Base-by-base conservation (phyloP, 2,888 invertebrate genomes). In the Drosophila dives region DNA sequence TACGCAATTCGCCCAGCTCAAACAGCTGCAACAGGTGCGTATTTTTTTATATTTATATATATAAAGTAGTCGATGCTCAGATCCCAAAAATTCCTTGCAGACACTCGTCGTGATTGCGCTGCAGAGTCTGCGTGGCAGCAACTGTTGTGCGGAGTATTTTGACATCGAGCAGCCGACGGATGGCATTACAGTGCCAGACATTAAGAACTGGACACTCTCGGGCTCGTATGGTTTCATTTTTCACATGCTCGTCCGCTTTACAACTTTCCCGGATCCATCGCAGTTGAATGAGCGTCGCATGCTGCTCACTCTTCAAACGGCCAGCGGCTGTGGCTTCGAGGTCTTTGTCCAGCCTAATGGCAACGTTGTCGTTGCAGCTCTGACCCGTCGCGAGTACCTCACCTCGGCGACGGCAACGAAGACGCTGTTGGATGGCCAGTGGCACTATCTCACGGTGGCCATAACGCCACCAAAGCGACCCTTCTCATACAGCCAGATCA, bases 401-500 rank as follows among this genome's bases (percentile, higher is more conserved):
- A 94, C 94, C 33, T 93, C 94, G 1, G 92, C 94, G 2, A 94
- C 94, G 5, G 90, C 93, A 40, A 94, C 93, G 0, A 91, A 91
- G 50, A 89, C 91, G 0, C 75, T 93, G 32, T 72, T 93, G 62
- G 93, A 93, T 74, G 92, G 92, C 2, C 93, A 94, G 64, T 95
- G 95, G 95, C 95, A 95, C 85, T 94, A 94, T 70, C 86, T 95
- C 3, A 94, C 94, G 20, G 93, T 95, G 40, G 91, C 92, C 33
- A 85, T 93, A 56, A 92, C 92, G 17, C 93, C 93, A 15, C 93
- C 92, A 11, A 94, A 94, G 76, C 91, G 95, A 38, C 95, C 95
- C 3, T 95, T 95, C 90, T 94, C 94, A 23, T 94, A 94, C 77
- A 95, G 94, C 79, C 94, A 95, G 85, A 92, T 95, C 32, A 92